Base-by-base conservation (phyloP, 2,888 invertebrate species). In the Tetranychus piercei region DNA sequence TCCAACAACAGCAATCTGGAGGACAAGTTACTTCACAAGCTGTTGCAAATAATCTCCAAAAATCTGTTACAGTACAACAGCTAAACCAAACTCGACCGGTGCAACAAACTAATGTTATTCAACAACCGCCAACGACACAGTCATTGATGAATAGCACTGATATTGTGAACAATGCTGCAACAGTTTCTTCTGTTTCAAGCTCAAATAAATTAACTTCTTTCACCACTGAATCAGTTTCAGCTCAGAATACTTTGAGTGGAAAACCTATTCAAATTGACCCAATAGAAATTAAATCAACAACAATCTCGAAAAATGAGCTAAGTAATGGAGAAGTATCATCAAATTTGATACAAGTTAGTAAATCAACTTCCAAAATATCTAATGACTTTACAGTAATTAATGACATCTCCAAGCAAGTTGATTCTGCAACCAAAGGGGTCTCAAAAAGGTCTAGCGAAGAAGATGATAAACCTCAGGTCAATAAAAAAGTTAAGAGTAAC, bases 401-500 rank as follows among this genome's bases (percentile, higher is more conserved):
- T 34, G 77, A 76, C 64, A 73, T 74, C 23, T 43, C 55, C 34
- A 74, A 74, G 73, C 55, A 74, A 9, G 71, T 74, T 44, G 76
- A 74, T 71, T 73, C 72, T 72, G 74, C 76, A 43, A 76, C 67
- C 5, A 72, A 72, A 71, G 64, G 73, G n/a, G 55, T 74, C 44
- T 45, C 75, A 34, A 75, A 76, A 44, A 44, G 76, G 34, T 64
- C 34, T 1, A 73, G 72, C 44, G 74, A 74, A 44, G 64, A 76
- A 55, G 76, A 77, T 64, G 77, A 78, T 73, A 72, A 64, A 72
- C 72, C 67, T 74, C 15, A 43, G 15, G 43, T 1, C n/a, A 23
- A 23, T 18, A 73, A 73, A 22, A 73, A 73, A 64, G 22, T 22
- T 5, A 73, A 73, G 20, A 15, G 18, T 11, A 73, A 73, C 22